phyloP scores from a whole-genome alignment of 2,797 vertebrate genomes.

The Chelidonichthys spinosus region DNA sequence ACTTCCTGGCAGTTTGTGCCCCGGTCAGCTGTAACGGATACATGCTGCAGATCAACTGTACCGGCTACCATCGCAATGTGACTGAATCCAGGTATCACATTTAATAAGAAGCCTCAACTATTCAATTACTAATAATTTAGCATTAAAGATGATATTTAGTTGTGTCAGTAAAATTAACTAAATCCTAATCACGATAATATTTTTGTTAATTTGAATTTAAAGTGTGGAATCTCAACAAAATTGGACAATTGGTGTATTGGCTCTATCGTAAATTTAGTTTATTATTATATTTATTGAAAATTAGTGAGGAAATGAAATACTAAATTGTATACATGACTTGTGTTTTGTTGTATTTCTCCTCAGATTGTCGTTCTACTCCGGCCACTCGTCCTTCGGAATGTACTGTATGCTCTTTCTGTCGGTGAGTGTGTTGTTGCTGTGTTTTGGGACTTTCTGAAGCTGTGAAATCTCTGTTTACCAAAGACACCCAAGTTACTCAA shows the following conservation, averaged over 20 bases:
- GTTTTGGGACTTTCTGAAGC: constrained; percentile 12
- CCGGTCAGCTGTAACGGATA: constrained; percentile 88
- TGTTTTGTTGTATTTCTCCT: constrained; percentile 16
- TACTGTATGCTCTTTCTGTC: constrained; percentile 98
- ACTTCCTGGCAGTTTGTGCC: constrained; percentile 90
- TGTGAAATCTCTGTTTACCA: constrained; percentile 36
- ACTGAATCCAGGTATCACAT: constrained; percentile 91
- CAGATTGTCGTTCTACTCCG: constrained; percentile 98
- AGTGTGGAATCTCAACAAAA: background rate
- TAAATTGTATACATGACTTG: background rate
- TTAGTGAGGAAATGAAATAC: background rate
- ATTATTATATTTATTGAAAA: background rate
- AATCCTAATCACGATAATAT: background rate
- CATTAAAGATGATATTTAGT: background rate
- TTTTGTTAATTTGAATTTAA: background rate
- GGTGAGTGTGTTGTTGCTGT: constrained; percentile 84
- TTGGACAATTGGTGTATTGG: background rate
- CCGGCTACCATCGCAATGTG: constrained; percentile 82
- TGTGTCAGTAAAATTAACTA: background rate
- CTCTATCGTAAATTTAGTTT: background rate
- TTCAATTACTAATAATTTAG: background rate
- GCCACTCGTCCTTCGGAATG: constrained; percentile 98
- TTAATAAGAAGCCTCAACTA: background rate
- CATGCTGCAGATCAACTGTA: constrained; percentile 87
- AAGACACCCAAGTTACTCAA: constrained; percentile 38